Percentiles rank a stretch among this genome's conserved stretches.
Evolutionary conservation across 2,888 invertebrate genomes (phyloP).

Genomic region (Agrotis ipsilon): DNA sequence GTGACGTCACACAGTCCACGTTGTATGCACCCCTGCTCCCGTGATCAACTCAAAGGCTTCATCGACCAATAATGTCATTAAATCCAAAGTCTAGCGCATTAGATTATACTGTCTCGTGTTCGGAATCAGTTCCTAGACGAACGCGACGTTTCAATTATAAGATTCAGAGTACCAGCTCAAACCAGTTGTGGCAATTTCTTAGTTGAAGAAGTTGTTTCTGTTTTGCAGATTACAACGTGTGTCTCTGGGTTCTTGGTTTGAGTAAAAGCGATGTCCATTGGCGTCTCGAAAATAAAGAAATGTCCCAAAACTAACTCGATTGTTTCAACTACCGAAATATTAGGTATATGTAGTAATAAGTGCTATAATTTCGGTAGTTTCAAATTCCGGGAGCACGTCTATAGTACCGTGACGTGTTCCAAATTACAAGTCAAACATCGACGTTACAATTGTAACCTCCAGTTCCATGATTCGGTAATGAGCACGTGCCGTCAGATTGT

Average conservation of each 20-base stretch:
- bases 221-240: too few relatives aligned
- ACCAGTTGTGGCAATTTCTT: not conserved
- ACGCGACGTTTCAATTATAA: not conserved
- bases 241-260: too few relatives aligned
- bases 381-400: slow-evolving; percentile 18
- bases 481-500: slow-evolving; percentile 80
- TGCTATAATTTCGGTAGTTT: too few relatives aligned
- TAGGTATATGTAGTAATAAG: slow-evolving; percentile 6
- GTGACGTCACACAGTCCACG: slow-evolving; percentile 81
- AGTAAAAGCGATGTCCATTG: not conserved
- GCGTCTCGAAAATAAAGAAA: not conserved
- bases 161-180: not conserved
- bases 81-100: slow-evolving; percentile 10
- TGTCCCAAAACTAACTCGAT: not conserved
- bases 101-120: not conserved
- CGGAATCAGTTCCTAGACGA: not conserved
- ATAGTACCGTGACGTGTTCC: slow-evolving; percentile 44
- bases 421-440: slow-evolving; percentile 60
- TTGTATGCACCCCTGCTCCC: slow-evolving; percentile 66
- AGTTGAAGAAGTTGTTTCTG: not conserved
- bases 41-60: slow-evolving; percentile 46
- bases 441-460: slow-evolving; percentile 65
- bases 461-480: slow-evolving; percentile 83
- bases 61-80: slow-evolving; percentile 41
- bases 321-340: slow-evolving; percentile 30